Conservation (phyloP, 2,797 vertebrate genomes). For the Psittacula echo region DNA sequence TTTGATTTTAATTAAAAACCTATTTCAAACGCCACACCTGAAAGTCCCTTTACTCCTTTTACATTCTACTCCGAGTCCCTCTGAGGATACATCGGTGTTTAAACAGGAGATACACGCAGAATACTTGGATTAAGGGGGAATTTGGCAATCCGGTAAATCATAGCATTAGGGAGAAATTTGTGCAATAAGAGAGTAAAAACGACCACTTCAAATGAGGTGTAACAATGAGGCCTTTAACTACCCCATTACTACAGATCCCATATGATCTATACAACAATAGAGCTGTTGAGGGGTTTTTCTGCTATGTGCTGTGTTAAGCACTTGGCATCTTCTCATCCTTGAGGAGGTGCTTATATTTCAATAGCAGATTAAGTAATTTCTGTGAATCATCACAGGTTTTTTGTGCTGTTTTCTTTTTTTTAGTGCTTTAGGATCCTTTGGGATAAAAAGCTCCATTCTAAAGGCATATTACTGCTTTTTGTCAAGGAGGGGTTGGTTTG, state of each 20-base stretch:
- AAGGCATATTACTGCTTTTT: not conserved
- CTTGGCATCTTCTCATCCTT: conserved; percentile 2
- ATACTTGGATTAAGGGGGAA: not conserved
- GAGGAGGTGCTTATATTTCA: conserved; percentile 8
- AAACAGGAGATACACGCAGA: not conserved
- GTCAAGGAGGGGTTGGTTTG: conserved; percentile 20
- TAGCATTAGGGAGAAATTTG: not conserved
- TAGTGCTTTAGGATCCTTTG: not conserved
- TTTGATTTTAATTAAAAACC: conserved; percentile 1
- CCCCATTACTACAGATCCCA: not conserved
- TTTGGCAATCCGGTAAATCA: not conserved
- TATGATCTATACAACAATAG: not conserved
- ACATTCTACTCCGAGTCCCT: not conserved
- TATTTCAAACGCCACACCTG: not conserved
- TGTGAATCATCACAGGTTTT: conserved; percentile 18
- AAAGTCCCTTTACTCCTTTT: not conserved
- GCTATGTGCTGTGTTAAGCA: not conserved
- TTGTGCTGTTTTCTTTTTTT: not conserved
- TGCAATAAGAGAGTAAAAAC: not conserved
- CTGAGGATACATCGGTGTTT: not conserved
- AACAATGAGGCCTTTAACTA: conserved; percentile 40
- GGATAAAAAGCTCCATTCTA: conserved; percentile 9
- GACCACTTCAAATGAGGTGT: conserved; percentile 21
- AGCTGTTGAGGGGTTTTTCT: not conserved
- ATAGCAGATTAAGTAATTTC: not conserved